Percentiles rank a stretch among this genome's conserved stretches.
These are phyloP conservation scores for Agrochola lota DNA, from an alignment of 2,888 invertebrate genomes.

Conservation along the genomic window DNA sequence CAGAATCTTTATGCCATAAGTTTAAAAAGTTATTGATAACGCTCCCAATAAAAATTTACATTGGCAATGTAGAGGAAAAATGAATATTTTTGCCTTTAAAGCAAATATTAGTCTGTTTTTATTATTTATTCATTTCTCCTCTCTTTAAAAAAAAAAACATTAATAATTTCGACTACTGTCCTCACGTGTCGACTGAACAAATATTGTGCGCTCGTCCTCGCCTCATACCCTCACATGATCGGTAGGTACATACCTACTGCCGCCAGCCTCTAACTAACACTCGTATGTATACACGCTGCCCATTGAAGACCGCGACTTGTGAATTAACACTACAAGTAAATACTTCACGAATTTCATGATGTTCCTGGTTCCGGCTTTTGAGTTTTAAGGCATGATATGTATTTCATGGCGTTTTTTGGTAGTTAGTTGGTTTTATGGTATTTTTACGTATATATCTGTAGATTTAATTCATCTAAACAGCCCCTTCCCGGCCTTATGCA, in stretches of 20 bases:
- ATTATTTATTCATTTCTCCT: too few species aligned
- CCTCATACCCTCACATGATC: conserved; percentile 44
- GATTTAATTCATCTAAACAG: too few species aligned
- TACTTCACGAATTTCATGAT: conserved; percentile 11
- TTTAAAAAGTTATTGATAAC: too few species aligned
- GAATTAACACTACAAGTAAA: conserved; percentile 36
- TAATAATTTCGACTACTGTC: not conserved
- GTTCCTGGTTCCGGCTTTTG: not conserved
- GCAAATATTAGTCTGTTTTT: too few species aligned
- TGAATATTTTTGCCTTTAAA: too few species aligned
- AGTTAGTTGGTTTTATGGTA: not conserved
- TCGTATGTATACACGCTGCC: conserved; percentile 11
- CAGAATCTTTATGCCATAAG: too few species aligned
- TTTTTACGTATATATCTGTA: too few species aligned
- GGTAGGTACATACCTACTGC: not conserved
- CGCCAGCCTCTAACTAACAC: conserved; percentile 18
- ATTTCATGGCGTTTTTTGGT: conserved; percentile 1
- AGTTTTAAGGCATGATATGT: not conserved
- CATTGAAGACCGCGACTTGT: conserved; percentile 33
- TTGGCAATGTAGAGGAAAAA: too few species aligned
- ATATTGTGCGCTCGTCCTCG: conserved; percentile 10
- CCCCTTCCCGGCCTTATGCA: not conserved
- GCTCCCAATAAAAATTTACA: too few species aligned
- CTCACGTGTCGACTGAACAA: conserved; percentile 19
- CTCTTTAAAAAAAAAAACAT: too few species aligned